Evolutionary conservation across 1,140 invertebrate genomes (phyloP).

Genomic region (Cepaea nemoralis): DNA sequence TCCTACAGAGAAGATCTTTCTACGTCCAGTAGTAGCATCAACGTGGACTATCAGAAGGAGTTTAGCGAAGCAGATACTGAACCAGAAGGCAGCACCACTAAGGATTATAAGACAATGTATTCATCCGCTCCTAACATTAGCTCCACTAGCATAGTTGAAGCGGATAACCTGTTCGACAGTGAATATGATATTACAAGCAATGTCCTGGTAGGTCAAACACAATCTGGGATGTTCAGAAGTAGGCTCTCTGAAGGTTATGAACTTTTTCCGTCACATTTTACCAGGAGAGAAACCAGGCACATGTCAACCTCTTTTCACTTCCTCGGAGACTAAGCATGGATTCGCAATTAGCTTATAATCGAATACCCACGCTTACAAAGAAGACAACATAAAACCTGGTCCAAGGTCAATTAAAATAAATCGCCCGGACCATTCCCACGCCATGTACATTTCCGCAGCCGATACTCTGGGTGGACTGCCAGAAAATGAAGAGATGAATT

Average conservation of each 20-base stretch:
- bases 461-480: conserved; percentile 3
- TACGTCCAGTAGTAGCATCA: too few relatives aligned
- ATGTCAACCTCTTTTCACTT: neutral
- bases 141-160: too few relatives aligned
- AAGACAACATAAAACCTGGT: neutral
- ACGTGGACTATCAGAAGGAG: too few relatives aligned
- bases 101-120: too few relatives aligned
- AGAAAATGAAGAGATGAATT: neutral
- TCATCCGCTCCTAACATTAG: too few relatives aligned
- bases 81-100: too few relatives aligned
- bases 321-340: neutral
- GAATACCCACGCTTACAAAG: neutral
- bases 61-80: too few relatives aligned
- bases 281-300: neutral
- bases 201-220: too few relatives aligned
- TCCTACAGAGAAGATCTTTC: too few relatives aligned
- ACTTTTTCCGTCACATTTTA: neutral
- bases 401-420: neutral
- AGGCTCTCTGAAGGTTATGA: neutral
- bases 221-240: too few relatives aligned
- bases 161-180: too few relatives aligned
- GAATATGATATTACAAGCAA: too few relatives aligned
- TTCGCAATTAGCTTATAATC: neutral
- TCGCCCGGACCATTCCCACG: neutral
- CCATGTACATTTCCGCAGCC: neutral